Base-by-base conservation (phyloP, 2,113 vertebrate genomes). In the Saimiri boliviensis region DNA sequence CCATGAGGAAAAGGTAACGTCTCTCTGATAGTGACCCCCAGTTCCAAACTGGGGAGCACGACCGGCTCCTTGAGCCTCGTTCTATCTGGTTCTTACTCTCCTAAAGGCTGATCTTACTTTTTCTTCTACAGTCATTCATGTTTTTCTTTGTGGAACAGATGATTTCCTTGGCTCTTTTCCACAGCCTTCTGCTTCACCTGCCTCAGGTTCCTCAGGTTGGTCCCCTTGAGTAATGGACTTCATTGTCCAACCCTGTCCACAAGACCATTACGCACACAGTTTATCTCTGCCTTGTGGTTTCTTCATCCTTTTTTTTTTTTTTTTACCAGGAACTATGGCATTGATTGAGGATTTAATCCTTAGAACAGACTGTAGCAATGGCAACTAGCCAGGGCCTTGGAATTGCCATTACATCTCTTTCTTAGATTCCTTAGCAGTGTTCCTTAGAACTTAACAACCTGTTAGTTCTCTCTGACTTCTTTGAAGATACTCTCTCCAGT, bases 181-280 rank as follows among this genome's bases (percentile, higher is more conserved):
- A 19, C 1, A 25, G 20, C 4, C 25, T 1, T 13, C 83, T 86
- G 27, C 19, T 25, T 73, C 77, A 10, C 23, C 16, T 35, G 6
- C 9, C 19, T n/a, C 17, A 27, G 42, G 12, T 17, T 42, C 37
- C n/a, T 58, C 12, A 47, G n/a, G 1, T 54, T 20, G 16, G 17
- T 35, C 16, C 4, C 27, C 14, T 54, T 25, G 8, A 52, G 35
- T 27, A 42, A 45, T 8, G 10, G 17, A 40, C 2, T 0, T n/a
- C 9, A 23, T 32, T 40, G 9, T 93, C 40, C 11, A 52, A 12
- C 2, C 8, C 10, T 10, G 19, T 20, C 25, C 45, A 83, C 6
- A 56, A 27, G 40, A 45, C 21, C 9, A 1, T n/a, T 40, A 9
- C n/a, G 35, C 6, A 1, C 2, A 16, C 20, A 14, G 11, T 17